Conservation (phyloP, 2,888 invertebrate genomes). For the Cosmopolites sordidus region DNA sequence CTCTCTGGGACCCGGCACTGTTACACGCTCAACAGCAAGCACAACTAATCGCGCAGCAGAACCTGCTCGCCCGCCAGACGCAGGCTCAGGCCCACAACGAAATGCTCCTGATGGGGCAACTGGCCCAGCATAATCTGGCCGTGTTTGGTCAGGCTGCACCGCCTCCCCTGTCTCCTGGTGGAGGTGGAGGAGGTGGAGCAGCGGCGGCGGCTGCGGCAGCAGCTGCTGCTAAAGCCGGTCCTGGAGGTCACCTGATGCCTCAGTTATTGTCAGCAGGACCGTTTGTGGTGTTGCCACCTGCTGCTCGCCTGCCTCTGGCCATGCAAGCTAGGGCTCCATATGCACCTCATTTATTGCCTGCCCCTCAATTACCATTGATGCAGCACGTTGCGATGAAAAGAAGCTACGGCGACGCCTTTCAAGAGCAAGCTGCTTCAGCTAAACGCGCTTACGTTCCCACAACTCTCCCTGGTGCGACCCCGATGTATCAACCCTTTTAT, state of each 20-base stretch:
- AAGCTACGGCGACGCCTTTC: slow-evolving; percentile 47
- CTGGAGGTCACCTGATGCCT: slow-evolving; percentile 7
- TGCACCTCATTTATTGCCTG: slow-evolving; percentile 36
- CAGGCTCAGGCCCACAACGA: slow-evolving; percentile 50
- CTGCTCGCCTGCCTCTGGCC: slow-evolving; percentile 13
- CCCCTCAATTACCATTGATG: slow-evolving; percentile 17
- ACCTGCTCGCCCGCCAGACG: slow-evolving; percentile 55
- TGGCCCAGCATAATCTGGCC: slow-evolving; percentile 46
- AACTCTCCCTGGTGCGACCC: slow-evolving; percentile 25
- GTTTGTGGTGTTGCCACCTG: slow-evolving; percentile 18
- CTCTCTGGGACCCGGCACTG: slow-evolving; percentile 48
- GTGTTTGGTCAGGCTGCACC: slow-evolving; percentile 41
- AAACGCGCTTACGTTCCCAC: slow-evolving; percentile 45
- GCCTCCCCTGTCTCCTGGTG: slow-evolving; percentile 33
- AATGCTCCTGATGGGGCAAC: slow-evolving; percentile 46
- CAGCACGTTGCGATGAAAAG: slow-evolving; percentile 42
- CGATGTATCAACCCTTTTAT: slow-evolving; percentile 47
- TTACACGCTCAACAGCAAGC: slow-evolving; percentile 54
- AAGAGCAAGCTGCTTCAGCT: slow-evolving; percentile 42
- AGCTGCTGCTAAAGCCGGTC: slow-evolving; percentile 30
- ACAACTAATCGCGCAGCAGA: slow-evolving; percentile 66
- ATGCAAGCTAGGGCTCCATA: slow-evolving; percentile 27
- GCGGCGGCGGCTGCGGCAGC: slow-evolving; percentile 46
- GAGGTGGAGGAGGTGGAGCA: not conserved
- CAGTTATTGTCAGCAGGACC: slow-evolving; percentile 9